A percentile compares a stretch with the other conserved stretches of the same genome.
phyloP scores from a whole-genome alignment of 2,797 vertebrate genomes.

The Chaenodraco wilsoni region DNA sequence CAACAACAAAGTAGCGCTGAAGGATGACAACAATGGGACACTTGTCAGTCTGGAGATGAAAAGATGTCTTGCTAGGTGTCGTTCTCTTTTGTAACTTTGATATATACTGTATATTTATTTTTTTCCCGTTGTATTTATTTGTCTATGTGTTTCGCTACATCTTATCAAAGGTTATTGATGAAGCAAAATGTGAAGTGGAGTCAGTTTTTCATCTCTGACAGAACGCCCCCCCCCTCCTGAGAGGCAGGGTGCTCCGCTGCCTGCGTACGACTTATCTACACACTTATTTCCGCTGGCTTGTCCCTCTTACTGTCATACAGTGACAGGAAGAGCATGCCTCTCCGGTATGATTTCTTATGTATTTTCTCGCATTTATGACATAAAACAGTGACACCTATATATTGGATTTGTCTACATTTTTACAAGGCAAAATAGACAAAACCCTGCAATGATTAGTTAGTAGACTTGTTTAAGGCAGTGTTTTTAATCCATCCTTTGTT shows the following conservation, averaged over 20 bases:
- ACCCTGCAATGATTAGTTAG: background rate
- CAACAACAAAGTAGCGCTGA: conserved; percentile 76
- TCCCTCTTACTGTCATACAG: conserved; percentile 55
- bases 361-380: conserved; percentile 28
- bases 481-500: background rate
- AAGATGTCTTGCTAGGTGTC: conserved; percentile 79
- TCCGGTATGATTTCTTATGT: conserved; percentile 28
- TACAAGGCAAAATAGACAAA: conserved; percentile 12
- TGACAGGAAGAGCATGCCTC: conserved; percentile 36
- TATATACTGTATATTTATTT: conserved; percentile 47
- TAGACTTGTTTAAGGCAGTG: background rate
- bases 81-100: conserved; percentile 69
- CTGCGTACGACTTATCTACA: conserved; percentile 64
- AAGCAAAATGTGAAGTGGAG: conserved; percentile 71
- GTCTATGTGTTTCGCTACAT: conserved; percentile 60
- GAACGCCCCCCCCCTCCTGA: conserved; percentile 40
- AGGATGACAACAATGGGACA: conserved; percentile 81
- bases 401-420: background rate
- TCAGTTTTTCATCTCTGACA: conserved; percentile 66
- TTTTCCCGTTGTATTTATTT: conserved; percentile 63
- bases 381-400: background rate
- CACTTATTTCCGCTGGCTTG: conserved; percentile 70
- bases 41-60: conserved; percentile 85
- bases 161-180: conserved; percentile 75
- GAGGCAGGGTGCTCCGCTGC: conserved; percentile 63